Conservation (phyloP, 2,113 vertebrate genomes). For the Microcebus murinus region DNA sequence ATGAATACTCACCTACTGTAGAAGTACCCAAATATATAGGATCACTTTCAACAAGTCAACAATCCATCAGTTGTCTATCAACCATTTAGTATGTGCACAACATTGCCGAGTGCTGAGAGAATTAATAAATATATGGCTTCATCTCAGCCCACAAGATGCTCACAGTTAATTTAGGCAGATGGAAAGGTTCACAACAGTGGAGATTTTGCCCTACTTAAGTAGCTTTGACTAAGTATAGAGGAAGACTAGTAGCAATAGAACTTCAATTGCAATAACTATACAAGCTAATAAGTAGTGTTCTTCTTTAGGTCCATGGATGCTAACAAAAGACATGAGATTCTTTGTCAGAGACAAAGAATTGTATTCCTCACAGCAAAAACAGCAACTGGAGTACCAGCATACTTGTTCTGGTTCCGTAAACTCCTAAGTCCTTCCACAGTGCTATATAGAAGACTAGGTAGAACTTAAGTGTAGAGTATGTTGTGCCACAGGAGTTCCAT, state of each 20-base stretch:
- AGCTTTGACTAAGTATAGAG: background rate
- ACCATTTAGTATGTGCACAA: background rate
- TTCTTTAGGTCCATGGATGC: background rate
- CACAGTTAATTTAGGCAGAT: background rate
- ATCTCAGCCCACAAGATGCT: background rate
- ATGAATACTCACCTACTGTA: background rate
- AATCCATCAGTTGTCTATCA: background rate
- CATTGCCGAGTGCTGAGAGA: background rate
- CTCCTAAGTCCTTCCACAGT: background rate
- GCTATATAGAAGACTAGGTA: background rate
- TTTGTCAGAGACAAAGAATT: background rate
- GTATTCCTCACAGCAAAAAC: background rate
- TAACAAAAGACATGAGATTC: background rate
- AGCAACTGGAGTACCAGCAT: background rate
- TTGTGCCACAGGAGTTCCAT: background rate
- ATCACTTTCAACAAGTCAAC: background rate
- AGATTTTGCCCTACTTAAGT: background rate
- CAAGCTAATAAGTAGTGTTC: background rate
- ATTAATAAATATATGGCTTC: background rate
- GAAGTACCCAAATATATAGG: background rate
- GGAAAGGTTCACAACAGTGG: background rate
- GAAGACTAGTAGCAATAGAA: background rate
- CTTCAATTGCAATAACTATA: background rate
- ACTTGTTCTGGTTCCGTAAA: background rate
- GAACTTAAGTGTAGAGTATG: too few relatives aligned